Evolutionary conservation across 2,797 vertebrate species (phyloP).

Genomic region (Mus caroli): DNA sequence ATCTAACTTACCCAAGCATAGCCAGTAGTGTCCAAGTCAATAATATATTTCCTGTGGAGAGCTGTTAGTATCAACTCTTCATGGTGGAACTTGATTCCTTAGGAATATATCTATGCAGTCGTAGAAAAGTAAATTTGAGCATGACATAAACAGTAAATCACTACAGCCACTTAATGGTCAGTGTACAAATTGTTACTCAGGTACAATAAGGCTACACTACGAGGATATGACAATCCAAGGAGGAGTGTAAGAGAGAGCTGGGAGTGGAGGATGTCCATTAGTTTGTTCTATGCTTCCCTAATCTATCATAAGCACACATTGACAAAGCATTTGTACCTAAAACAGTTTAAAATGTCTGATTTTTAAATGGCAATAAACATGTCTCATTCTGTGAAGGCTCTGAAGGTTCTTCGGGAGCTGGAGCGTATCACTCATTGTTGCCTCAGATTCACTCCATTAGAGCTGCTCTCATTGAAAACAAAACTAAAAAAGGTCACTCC

Average conservation of each 20-base stretch:
- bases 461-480: conserved; percentile 82
- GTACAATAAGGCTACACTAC: background rate
- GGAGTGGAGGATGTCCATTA: background rate
- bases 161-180: background rate
- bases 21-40: background rate
- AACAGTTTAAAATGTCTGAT: background rate
- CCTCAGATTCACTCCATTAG: conserved; percentile 81
- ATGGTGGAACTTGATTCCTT: background rate
- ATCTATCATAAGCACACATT: conserved; percentile 46
- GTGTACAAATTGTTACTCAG: background rate
- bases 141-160: conserved; percentile 13
- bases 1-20: background rate
- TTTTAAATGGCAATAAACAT: conserved; percentile 74
- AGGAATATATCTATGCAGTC: background rate
- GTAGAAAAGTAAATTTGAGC: conserved; percentile 50
- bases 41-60: background rate
- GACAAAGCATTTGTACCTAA: conserved; percentile 22
- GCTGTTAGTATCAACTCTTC: background rate
- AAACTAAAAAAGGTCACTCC: conserved; percentile 85
- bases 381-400: conserved; percentile 60
- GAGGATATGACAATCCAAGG: background rate
- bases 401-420: conserved; percentile 66
- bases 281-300: background rate
- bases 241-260: background rate
- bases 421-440: conserved; percentile 71